Evolutionary conservation across 1,140 invertebrate species (phyloP).

Genomic region (Danaus melanippus): DNA sequence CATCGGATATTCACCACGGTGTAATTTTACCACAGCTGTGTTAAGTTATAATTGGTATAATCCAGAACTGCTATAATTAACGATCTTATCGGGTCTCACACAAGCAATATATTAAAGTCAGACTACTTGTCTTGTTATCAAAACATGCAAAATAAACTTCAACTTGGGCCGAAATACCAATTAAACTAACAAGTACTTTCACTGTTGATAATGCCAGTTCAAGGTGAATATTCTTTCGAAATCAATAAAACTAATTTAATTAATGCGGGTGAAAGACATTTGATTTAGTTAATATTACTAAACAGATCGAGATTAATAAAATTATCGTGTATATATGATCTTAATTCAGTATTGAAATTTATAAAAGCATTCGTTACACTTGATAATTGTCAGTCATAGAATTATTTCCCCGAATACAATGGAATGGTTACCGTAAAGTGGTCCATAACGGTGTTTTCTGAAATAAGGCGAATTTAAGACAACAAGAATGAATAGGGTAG

Average conservation of each 20-base stretch:
- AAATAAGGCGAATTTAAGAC: conserved; percentile 41
- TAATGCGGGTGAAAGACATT: conserved; percentile 22
- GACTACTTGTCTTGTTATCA: conserved; percentile 33
- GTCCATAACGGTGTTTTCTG: conserved; percentile 43
- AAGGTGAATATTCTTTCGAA: conserved; percentile 45
- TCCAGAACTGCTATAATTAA: conserved; percentile 6
- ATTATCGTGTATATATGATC: too few relatives aligned
- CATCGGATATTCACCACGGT: too few relatives aligned
- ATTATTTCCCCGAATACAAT: conserved; percentile 40
- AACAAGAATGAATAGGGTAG: conserved; percentile 49
- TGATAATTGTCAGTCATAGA: conserved; percentile 10
- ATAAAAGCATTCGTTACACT: too few relatives aligned
- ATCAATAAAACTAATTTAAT: conserved; percentile 4
- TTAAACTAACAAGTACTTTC: conserved; percentile 64
- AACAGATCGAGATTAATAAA: neutral
- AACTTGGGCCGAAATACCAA: conserved; percentile 37
- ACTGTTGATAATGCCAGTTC: conserved; percentile 48
- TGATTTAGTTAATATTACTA: conserved; percentile 23
- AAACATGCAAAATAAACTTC: conserved; percentile 40
- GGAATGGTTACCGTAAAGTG: conserved; percentile 45
- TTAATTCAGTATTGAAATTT: too few relatives aligned
- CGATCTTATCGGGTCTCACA: conserved; percentile 14
- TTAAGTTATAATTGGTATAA: conserved; percentile 5
- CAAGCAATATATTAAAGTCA: conserved; percentile 18
- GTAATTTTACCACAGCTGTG: too few relatives aligned